These are phyloP conservation scores for Tragelaphus buxtoni DNA, from an alignment of 2,113 vertebrate species.

Conservation along the genomic window DNA sequence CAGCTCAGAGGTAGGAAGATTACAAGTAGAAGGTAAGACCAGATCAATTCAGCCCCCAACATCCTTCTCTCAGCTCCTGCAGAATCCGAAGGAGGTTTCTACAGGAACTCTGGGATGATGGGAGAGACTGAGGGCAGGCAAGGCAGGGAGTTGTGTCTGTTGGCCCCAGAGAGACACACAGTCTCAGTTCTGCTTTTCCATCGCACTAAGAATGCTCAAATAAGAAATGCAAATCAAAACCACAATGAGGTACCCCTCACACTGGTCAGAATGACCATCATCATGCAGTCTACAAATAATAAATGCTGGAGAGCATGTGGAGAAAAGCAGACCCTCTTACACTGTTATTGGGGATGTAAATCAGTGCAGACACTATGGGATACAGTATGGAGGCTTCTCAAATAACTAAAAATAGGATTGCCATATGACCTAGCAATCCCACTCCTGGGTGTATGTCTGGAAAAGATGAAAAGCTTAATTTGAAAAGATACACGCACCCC, in stretches of 20 bases:
- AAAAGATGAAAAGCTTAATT: not conserved
- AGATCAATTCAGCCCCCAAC: not conserved
- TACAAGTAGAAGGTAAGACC: not conserved
- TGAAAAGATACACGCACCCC: not conserved
- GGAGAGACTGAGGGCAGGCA: not conserved
- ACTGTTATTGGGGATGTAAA: not conserved
- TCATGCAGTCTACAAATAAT: no score
- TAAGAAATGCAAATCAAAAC: not conserved
- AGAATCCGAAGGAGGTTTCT: not conserved
- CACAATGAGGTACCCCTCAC: not conserved
- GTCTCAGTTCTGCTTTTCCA: not conserved
- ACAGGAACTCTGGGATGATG: not conserved
- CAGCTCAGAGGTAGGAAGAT: not conserved
- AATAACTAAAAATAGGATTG: not conserved
- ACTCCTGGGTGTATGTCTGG: not conserved
- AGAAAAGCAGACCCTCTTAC: not conserved
- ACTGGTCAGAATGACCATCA: not conserved
- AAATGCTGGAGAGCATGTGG: not conserved
- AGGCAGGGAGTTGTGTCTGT: not conserved
- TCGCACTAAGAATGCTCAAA: not conserved
- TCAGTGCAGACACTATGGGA: not conserved
- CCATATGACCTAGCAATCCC: not conserved
- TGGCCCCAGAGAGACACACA: not conserved
- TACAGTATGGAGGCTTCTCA: not conserved
- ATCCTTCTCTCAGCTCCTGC: not conserved